These are phyloP conservation scores for Chondrosia reniformis DNA, from an alignment of 37 sponge, comb jelly and placozoan genomes.

Conservation along the genomic window DNA sequence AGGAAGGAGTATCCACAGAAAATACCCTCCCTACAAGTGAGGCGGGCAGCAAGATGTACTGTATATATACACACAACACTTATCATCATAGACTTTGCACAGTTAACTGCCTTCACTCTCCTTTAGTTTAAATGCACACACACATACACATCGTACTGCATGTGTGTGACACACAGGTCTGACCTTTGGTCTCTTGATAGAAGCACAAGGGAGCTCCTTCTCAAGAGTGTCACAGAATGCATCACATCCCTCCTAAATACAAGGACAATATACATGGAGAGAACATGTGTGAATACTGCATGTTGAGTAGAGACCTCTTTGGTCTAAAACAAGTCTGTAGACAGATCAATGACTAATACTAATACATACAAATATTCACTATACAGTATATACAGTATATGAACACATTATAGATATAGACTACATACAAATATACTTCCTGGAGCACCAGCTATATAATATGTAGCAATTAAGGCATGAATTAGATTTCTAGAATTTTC, in stretches of 20 bases:
- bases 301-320: too few relatives aligned
- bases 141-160: not conserved
- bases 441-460: too few relatives aligned
- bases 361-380: not conserved
- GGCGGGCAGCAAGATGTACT: not conserved
- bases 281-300: not conserved
- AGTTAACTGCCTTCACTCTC: too few relatives aligned
- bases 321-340: too few relatives aligned
- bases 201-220: slow-evolving; percentile 7
- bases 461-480: too few relatives aligned
- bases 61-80: not conserved
- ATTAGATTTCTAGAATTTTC: too few relatives aligned
- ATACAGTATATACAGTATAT: not conserved
- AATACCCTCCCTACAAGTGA: slow-evolving; percentile 63
- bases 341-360: too few relatives aligned
- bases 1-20: slow-evolving; percentile 63
- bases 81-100: too few relatives aligned
- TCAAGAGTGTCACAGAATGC: slow-evolving; percentile 21
- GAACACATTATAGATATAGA: not conserved
- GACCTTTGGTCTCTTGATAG: slow-evolving; percentile 28
- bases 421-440: too few relatives aligned
- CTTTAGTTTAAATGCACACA: too few relatives aligned
- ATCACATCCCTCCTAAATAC: slow-evolving; percentile 35
- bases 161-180: not conserved
- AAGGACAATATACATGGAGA: not conserved